These are phyloP conservation scores for Erpornis zantholeuca DNA, from an alignment of 2,113 vertebrate genomes.

Conservation along the genomic window DNA sequence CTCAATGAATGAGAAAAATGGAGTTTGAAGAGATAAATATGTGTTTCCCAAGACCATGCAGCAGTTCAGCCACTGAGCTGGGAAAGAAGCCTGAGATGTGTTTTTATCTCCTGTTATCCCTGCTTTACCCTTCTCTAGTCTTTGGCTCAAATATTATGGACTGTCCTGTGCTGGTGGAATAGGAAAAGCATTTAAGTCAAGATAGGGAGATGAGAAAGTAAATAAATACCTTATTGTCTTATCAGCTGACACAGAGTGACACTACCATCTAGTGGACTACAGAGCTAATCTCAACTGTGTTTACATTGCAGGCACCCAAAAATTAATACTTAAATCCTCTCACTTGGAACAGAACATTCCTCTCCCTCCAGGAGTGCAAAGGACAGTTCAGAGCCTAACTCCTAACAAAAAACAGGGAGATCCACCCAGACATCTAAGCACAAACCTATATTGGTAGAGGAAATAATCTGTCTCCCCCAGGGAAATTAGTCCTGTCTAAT, in stretches of 20 bases:
- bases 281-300: neutral
- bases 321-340: neutral
- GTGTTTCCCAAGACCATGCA: neutral
- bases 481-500: neutral
- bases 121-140: neutral
- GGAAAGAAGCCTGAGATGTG: neutral
- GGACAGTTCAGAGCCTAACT: neutral
- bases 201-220: neutral
- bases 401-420: neutral
- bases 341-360: neutral
- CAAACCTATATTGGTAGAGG: neutral
- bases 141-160: neutral
- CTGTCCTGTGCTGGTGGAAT: neutral
- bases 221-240: neutral
- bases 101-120: neutral
- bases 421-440: neutral
- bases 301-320: neutral
- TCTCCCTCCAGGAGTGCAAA: neutral
- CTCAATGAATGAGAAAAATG: neutral
- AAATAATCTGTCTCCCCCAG: neutral
- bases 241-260: neutral
- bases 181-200: neutral
- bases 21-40: neutral
- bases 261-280: slow-evolving; percentile 60
- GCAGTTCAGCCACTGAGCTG: neutral